These are phyloP conservation scores for Etheostoma perlongum DNA, from an alignment of 2,797 vertebrate species.

Conservation along the genomic window DNA sequence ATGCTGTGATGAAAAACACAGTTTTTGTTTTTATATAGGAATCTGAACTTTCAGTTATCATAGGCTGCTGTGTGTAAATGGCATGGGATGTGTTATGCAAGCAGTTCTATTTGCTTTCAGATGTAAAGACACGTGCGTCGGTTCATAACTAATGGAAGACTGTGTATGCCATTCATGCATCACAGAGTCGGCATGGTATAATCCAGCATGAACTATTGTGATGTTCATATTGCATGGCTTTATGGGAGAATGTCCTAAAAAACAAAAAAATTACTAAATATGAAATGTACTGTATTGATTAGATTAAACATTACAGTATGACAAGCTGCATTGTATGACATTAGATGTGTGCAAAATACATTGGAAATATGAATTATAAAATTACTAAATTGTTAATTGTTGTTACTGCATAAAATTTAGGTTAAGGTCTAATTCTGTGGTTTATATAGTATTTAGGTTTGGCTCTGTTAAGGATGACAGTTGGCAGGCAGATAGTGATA, in stretches of 20 bases:
- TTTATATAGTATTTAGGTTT: constrained; percentile 76
- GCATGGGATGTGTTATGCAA: constrained; percentile 79
- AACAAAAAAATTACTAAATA: neutral
- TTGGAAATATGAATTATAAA: constrained; percentile 21
- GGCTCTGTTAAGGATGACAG: constrained; percentile 73
- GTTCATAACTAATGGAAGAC: constrained; percentile 84
- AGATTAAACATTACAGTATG: neutral
- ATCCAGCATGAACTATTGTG: constrained; percentile 67
- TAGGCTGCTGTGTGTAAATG: constrained; percentile 46
- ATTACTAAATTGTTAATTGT: constrained; percentile 19
- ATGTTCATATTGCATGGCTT: constrained; percentile 58
- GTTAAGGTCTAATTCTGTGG: constrained; percentile 73
- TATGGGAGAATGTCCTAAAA: constrained; percentile 45
- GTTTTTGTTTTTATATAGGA: constrained; percentile 13
- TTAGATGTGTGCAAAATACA: neutral
- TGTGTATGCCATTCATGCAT: constrained; percentile 79
- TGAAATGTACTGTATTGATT: neutral
- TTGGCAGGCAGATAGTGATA: constrained; percentile 77
- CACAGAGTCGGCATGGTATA: constrained; percentile 71
- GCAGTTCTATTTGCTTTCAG: constrained; percentile 73
- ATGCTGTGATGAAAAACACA: constrained; percentile 2
- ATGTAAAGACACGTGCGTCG: constrained; percentile 76
- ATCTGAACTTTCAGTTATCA: constrained; percentile 48
- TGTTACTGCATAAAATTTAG: constrained; percentile 57
- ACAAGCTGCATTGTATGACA: constrained; percentile 15